Evolutionary conservation across 2,113 vertebrate genomes (phyloP).

Genomic region (Actinemys pallida): DNA sequence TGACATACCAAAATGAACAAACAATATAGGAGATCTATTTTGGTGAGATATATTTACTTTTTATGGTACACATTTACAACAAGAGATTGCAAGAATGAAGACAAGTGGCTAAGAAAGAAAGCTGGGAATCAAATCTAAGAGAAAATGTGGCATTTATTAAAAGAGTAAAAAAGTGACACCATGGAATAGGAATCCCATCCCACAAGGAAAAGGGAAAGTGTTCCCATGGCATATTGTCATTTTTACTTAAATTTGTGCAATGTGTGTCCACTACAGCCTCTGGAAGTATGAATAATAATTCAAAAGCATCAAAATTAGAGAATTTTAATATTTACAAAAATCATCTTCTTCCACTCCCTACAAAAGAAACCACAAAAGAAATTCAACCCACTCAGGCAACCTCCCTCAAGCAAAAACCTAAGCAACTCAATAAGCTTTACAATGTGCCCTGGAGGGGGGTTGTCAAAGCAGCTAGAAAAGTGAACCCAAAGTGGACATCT

Average conservation of each 20-base stretch:
- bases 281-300: too few relatives aligned
- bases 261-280: not conserved
- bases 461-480: not conserved
- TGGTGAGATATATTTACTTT: not conserved
- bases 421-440: not conserved
- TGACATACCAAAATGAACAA: not conserved
- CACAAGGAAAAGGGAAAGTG: not conserved
- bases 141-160: not conserved
- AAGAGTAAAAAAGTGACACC: not conserved
- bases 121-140: not conserved
- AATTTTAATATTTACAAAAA: not conserved
- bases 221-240: not conserved
- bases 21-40: not conserved
- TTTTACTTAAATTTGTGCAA: not conserved
- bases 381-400: not conserved
- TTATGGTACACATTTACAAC: not conserved
- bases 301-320: not conserved
- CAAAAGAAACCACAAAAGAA: not conserved
- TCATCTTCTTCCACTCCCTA: not conserved
- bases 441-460: not conserved
- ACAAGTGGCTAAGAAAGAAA: not conserved
- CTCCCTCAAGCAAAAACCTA: not conserved
- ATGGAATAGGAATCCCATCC: not conserved
- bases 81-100: not conserved
- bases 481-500: not conserved